Base-by-base conservation (phyloP, 2,888 invertebrate genomes). In the Drosophila pegasa region DNA sequence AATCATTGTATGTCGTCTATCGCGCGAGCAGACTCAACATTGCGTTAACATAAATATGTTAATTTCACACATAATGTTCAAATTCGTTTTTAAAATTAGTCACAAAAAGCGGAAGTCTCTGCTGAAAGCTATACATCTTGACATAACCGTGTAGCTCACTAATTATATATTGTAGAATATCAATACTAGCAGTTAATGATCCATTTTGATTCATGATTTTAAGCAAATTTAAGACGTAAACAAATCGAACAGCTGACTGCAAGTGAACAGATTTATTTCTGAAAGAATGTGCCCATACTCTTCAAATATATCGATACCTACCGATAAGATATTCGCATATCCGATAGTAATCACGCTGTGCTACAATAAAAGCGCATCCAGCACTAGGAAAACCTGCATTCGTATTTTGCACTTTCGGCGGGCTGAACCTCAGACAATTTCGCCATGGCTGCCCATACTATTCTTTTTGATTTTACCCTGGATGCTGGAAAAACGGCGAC, bases 391-490 rank as follows among this genome's bases (percentile, higher is more conserved):
- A 37, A 52, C 18, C 61, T 48, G 73, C 74, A 74, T 74, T 75
- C 72, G 69, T 69, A 71, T 55, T 73, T 76, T 54, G 58, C 71
- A 62, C 70, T 27, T 64, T 60, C 63, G 63, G 75, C 75, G 75
- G 75, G 75, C 63, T 63, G 35, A 57, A 61, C 68, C 31, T 31
- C 18, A 75, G 22, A 59, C 45, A 60, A 57, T 43, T 60, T 60
- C 43, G 58, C 69, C 72, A 97, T 97, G 97, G 95, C 96, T 79
- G 96, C 95, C 38, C 95, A 96, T 92, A 96, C 96, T 52, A 93
- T 96, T 84, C 93, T 97, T 55, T 93, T 97, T 81, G 97, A 97
- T 93, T 97, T 97, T 90, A 95, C 96, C 2, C 93, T 97, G 76
- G 95, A 96, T 78, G 94, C 95, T 41, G 94, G 94, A 66, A 94